Conservation (phyloP, 92 coral and sea anemone species). For the Zoanthus gigantus region DNA sequence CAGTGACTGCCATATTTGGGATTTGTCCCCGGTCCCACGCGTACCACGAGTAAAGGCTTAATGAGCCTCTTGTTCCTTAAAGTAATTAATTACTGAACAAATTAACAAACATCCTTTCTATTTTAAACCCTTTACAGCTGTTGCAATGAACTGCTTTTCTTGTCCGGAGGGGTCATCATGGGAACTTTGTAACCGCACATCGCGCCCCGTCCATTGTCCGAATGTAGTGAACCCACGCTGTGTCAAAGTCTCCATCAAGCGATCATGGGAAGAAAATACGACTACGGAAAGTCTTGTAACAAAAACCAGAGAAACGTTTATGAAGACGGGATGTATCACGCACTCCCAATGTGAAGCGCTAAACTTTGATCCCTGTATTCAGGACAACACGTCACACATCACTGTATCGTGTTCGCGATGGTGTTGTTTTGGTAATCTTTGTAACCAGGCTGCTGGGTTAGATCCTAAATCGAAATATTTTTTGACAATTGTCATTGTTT, state of each 20-base stretch:
- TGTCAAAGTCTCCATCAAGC: slow-evolving; percentile 22
- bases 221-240: slow-evolving; percentile 11
- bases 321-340: slow-evolving; percentile 32
- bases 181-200: slow-evolving; percentile 40
- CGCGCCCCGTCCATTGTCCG: slow-evolving; percentile 19
- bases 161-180: slow-evolving; percentile 38
- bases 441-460: slow-evolving; percentile 32
- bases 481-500: background rate
- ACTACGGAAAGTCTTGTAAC: background rate
- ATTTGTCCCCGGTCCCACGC: too few relatives aligned
- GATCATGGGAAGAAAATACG: slow-evolving; percentile 28
- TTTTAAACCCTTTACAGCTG: background rate
- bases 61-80: too few relatives aligned
- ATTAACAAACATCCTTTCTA: too few relatives aligned
- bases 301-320: background rate
- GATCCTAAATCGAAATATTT: background rate
- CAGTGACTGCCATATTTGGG: too few relatives aligned
- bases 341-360: background rate
- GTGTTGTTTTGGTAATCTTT: slow-evolving; percentile 39
- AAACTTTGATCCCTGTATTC: slow-evolving; percentile 38
- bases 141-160: slow-evolving; percentile 32
- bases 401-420: background rate
- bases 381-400: slow-evolving; percentile 32
- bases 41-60: too few relatives aligned
- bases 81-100: too few relatives aligned